Evolutionary conservation across 2,797 vertebrate genomes (phyloP), one percentile per base, ranked within the genome.

Genomic region (Phalloptychus januarius): DNA sequence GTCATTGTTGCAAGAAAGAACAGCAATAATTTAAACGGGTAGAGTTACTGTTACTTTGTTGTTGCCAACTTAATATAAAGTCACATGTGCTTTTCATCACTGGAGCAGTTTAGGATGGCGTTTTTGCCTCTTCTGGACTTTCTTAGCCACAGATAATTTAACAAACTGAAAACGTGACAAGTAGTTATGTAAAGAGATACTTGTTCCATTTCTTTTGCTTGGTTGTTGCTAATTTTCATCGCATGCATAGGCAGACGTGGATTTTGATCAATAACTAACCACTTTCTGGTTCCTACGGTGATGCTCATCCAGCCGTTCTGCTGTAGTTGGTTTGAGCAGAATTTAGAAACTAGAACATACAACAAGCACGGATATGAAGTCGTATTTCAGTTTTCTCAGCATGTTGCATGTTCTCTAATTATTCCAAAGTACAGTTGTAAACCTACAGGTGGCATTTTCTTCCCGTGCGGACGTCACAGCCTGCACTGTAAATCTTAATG

Each of bases 401-500:
- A 6, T 38, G 8, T 65, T 45, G 67, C 67, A 45, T 44, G 12
- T 58, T 46, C 20, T 54, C 7, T 46, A 44, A 61, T 31, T 44
- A 45, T 31, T 11, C 16, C 71, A 72, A 45, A 28, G 38, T 44
- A 23, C 42, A 18, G 40, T 45, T 75, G n/a, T 63, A 75, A 75
- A 75, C 20, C 48, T 33, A 23, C 69, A 52, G 61, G 71, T 40
- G 69, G 11, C 46, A 50, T 61, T 18, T 54, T 72, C 67, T 45
- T 58, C 16, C 23, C 16, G 12, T 77, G 75, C 3, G 69, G 88
- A 91, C 83, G 54, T 91, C 90, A 89, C 83, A 81, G 77, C 81
- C 83, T 81, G 72, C 81, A 83, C 91, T 89, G 89, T 95, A 93
- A 94, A 94, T 89, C 79, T 83, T 94, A 95, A 95, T 89, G 90